Conservation (phyloP, 2,888 invertebrate species). For the Oscheius sp. region DNA sequence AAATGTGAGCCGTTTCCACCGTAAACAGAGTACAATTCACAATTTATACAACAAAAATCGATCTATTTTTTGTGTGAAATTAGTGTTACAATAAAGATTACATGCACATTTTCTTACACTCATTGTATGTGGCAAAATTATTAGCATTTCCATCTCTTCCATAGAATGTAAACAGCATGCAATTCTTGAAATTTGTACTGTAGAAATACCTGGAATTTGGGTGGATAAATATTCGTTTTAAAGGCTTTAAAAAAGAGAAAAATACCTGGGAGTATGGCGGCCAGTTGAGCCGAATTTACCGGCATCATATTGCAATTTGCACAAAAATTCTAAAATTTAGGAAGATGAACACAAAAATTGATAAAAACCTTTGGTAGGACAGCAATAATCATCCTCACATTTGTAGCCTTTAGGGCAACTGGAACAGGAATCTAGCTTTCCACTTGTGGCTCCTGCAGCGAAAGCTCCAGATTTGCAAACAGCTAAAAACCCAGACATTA, state of each 20-base stretch:
- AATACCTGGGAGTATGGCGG: constrained; percentile 67
- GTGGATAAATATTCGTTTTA: too few species aligned
- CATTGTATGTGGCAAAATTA: constrained; percentile 70
- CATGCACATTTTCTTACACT: constrained; percentile 68
- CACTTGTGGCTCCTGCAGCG: constrained; percentile 52
- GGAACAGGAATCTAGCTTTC: constrained; percentile 45
- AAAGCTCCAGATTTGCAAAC: constrained; percentile 50
- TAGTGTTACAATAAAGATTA: constrained; percentile 33
- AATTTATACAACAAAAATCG: constrained; percentile 9
- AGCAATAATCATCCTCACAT: constrained; percentile 62
- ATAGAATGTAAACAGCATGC: constrained; percentile 72
- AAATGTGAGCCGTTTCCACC: constrained; percentile 6
- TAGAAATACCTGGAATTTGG: constrained; percentile 58
- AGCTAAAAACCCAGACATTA: constrained; percentile 21
- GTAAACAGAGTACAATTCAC: neutral
- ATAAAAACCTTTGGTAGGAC: constrained; percentile 64
- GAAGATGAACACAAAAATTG: neutral
- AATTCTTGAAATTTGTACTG: constrained; percentile 64
- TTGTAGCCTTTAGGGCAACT: constrained; percentile 67
- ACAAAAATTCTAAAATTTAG: constrained; percentile 58
- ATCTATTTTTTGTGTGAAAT: neutral
- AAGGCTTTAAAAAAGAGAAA: constrained; percentile 23
- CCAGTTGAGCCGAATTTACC: constrained; percentile 65
- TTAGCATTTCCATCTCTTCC: constrained; percentile 70
- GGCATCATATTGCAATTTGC: constrained; percentile 67